Conservation (phyloP, 1,140 invertebrate genomes). For the Leguminivora glycinivorella region DNA sequence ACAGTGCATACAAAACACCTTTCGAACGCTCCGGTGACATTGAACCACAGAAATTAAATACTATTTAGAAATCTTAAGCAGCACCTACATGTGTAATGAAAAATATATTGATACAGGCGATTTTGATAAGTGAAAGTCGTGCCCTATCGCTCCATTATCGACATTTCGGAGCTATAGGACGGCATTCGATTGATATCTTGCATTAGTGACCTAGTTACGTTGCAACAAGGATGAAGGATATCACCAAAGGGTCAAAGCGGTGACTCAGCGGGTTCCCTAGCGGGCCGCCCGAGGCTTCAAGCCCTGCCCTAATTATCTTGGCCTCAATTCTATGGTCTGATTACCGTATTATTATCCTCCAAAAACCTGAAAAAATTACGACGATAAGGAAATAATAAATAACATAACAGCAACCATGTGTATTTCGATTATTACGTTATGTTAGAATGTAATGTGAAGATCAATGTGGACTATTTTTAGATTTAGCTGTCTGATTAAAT, state of each 20-base stretch:
- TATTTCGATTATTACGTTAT: not conserved
- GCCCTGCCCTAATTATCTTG: conserved; percentile 14
- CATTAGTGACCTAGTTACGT: not conserved
- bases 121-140: conserved; percentile 2
- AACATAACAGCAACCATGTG: not conserved
- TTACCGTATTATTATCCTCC: not conserved
- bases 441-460: not conserved
- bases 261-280: not conserved
- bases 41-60: not conserved
- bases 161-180: not conserved
- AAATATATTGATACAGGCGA: not conserved
- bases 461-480: not conserved
- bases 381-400: not conserved
- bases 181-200: not conserved
- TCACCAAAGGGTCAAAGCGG: not conserved
- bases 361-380: not conserved
- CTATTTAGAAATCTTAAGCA: not conserved
- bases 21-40: conserved; percentile 4
- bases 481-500: not conserved
- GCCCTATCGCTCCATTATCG: not conserved
- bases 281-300: not conserved
- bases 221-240: not conserved
- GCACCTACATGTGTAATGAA: not conserved
- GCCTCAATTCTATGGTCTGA: conserved; percentile 7
- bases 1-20: not conserved